phyloP scores from a whole-genome alignment of 2,888 invertebrate species.

The Meta bourneti region DNA sequence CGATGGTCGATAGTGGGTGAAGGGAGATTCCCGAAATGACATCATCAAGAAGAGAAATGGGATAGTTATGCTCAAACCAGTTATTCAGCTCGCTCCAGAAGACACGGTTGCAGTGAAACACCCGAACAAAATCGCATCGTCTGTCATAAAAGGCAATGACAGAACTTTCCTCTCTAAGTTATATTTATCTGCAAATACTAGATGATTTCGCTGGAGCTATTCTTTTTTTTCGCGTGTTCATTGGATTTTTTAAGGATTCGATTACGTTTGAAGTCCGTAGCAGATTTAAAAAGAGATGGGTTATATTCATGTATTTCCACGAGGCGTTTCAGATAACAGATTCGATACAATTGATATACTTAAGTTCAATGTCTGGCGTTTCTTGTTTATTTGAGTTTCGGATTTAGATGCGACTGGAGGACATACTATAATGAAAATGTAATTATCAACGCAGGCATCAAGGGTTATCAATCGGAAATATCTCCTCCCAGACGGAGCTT shows the following conservation, averaged over 20 bases:
- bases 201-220: conserved; percentile 48
- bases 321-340: conserved; percentile 51
- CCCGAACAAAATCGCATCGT: conserved; percentile 67
- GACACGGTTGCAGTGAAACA: conserved; percentile 54
- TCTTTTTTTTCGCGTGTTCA: conserved; percentile 27
- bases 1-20: conserved; percentile 5
- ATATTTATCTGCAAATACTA: conserved; percentile 67
- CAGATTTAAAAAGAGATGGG: not conserved
- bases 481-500: not conserved
- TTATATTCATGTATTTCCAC: conserved; percentile 5
- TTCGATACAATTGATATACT: conserved; percentile 33
- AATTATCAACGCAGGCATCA: conserved; percentile 35
- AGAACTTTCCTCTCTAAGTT: conserved; percentile 59
- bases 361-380: not conserved
- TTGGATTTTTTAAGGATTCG: conserved; percentile 36
- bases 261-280: conserved; percentile 18
- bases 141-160: conserved; percentile 74
- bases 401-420: not conserved
- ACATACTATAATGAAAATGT: conserved; percentile 34
- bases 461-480: not conserved
- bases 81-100: conserved; percentile 59
- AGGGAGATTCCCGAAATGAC: conserved; percentile 52
- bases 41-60: conserved; percentile 71
- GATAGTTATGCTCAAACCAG: conserved; percentile 75
- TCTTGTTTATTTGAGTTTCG: conserved; percentile 21